Evolutionary conservation across 2,113 vertebrate species (phyloP), one percentile per base, ranked within the genome.

Genomic region (Polypterus bichir): DNA sequence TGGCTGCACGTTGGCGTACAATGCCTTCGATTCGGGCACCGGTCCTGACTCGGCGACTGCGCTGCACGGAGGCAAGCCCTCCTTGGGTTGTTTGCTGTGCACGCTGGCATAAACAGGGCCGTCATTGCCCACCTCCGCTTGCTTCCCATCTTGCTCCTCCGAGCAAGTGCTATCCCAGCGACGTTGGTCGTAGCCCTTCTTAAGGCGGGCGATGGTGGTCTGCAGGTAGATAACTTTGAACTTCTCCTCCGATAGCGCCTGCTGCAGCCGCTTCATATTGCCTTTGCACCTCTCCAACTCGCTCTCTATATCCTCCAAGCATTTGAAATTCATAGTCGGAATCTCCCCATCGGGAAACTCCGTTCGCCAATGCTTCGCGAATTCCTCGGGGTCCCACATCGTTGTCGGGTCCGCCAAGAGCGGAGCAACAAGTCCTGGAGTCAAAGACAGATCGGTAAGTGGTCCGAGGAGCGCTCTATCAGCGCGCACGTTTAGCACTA

Each of bases 171-270:
- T 57, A 11, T 49, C 62, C 56, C 44, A 69, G 57, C 63, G 69
- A 7, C 65, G 70, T 54, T 66, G 9, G 60, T 70, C 76, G 46
- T 5, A 59, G 5, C 63, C 51, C 7, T 49, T 74, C 72, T 63
- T 79, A 69, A 78, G 80, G 7, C 78, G 74, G 9, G 78, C 68
- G 67, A 94, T 67, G 64, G 85, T 86, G 66, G 87, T 84, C 87
- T 93, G 80, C 80, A 94, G 85, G 85, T 91, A 94, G 10, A 76
- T 75, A 73, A 89, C 87, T 83, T 92, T 96, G 78, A 94, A 92
- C 71, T 88, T 90, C 81, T 96, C 91, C 84, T 89, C 83, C 0
- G 83, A 81, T 69, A 93, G 79, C 60, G 83, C 83, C 66, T 85
- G 88, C 84, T 94, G 91, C 48, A 94, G 78, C 66, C 54, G 67